phyloP scores from a whole-genome alignment of 30 jellyfish, hydroid and myxozoan species.

The Sanderia malayensis region DNA sequence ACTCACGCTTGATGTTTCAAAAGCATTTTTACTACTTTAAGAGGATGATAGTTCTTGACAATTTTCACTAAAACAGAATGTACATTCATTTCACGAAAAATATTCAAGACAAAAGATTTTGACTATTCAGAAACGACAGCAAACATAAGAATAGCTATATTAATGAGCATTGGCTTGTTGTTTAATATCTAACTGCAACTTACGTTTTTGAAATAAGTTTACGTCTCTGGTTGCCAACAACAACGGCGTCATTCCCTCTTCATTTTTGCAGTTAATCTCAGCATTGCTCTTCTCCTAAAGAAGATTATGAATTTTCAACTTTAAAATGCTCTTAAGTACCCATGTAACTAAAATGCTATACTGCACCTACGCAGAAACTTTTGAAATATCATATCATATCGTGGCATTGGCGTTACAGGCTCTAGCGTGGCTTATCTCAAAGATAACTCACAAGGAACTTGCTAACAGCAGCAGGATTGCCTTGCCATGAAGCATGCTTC shows the following conservation, averaged over 20 bases:
- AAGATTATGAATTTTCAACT: not conserved
- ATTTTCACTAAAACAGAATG: constrained; percentile 23
- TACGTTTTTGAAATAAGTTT: constrained; percentile 50
- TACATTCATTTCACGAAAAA: no score
- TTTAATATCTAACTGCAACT: no score
- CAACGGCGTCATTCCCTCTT: constrained; percentile 61
- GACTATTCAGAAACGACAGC: no score
- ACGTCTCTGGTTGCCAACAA: constrained; percentile 57
- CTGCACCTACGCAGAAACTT: no score
- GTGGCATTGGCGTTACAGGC: no score
- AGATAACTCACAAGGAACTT: constrained; percentile 46
- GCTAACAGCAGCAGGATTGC: constrained; percentile 42
- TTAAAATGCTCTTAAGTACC: no score
- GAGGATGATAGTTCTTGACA: constrained; percentile 36
- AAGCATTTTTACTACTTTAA: constrained; percentile 33
- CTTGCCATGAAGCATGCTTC: constrained; percentile 68
- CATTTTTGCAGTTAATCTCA: constrained; percentile 18
- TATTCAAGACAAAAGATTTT: no score
- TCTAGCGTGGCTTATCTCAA: no score
- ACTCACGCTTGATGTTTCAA: constrained; percentile 48
- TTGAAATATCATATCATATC: no score
- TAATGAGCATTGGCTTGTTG: no score
- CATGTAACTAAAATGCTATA: no score
- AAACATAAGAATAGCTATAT: no score
- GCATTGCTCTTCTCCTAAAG: constrained; percentile 13